Conservation (phyloP, 2,888 invertebrate genomes). For the Petrolisthes manimaculis region DNA sequence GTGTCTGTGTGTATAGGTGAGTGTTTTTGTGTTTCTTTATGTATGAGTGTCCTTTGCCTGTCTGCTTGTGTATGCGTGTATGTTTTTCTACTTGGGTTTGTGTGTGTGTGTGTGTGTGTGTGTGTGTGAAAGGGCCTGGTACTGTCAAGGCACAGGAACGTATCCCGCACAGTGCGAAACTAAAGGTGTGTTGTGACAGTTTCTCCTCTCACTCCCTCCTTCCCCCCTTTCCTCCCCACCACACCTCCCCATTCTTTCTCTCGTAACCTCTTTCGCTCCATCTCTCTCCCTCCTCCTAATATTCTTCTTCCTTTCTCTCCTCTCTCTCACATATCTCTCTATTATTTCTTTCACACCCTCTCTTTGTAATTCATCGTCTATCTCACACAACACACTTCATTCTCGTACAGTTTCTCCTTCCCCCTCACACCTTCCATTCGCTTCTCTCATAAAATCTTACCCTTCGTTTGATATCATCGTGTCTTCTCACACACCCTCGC, state of each 20-base stretch:
- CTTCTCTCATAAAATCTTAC: too few relatives aligned
- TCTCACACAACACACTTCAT: too few relatives aligned
- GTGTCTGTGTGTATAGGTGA: not conserved
- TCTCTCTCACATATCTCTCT: not conserved
- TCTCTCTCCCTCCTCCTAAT: not conserved
- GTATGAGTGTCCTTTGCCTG: not conserved
- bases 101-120: not conserved
- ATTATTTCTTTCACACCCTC: too few relatives aligned
- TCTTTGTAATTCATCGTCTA: too few relatives aligned
- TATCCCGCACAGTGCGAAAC: conserved; percentile 15
- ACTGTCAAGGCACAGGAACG: not conserved
- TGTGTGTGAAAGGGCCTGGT: not conserved
- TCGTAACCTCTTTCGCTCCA: not conserved
- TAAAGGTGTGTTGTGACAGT: conserved; percentile 17
- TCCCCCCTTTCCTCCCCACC: not conserved
- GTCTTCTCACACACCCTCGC: too few relatives aligned
- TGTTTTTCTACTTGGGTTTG: not conserved
- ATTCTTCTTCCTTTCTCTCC: not conserved
- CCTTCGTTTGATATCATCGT: too few relatives aligned
- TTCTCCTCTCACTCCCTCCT: not conserved
- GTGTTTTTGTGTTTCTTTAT: not conserved
- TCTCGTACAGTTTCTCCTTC: too few relatives aligned
- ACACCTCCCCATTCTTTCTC: not conserved
- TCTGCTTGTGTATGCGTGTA: not conserved
- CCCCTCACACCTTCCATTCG: too few relatives aligned